Base-by-base conservation (phyloP, 2,113 vertebrate species). In the Oryzias javanicus region DNA sequence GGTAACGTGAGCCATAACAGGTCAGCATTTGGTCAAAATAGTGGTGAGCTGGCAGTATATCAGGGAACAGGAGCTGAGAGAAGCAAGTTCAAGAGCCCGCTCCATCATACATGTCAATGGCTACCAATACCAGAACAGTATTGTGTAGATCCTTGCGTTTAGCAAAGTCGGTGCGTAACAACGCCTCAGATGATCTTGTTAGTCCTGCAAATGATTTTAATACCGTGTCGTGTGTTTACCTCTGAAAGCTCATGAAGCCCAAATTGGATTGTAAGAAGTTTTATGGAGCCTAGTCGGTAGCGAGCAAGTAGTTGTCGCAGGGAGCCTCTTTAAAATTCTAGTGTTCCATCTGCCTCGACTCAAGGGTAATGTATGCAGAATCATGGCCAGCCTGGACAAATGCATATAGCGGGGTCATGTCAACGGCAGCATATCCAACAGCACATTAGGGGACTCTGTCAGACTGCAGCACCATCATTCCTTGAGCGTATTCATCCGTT, bases 361-460 rank as follows among this genome's bases (percentile, higher is more conserved):
- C 85, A 88, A 89, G 86, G 88, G 81, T 90, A 90, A 90, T 90
- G 82, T 79, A 89, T 88, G 86, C 88, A 72, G 76, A 78, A 59
- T 78, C 86, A 86, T 85, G 87, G 72, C 82, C 81, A 60, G 74
- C 47, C 49, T 65, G 84, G 79, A 88, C 87, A 74, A 86, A 89
- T 68, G 81, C 85, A 64, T 83, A 42, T 81, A 86, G 76, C 64
- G 56, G 70, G 88, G 85, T 87, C 88, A 83, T 76, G 72, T 69
- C 83, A 40, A 72, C 72, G 5, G 73, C 80, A 73, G 73, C 77
- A 73, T 75, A 70, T 75, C 63, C 81, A 64, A 49, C 67, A 57
- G 60, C 78, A 76, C 71, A 80, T 87, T 84, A 79, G 46, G 52
- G 50, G 64, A 18, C 59, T 83, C 70, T 73, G 80, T 82, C 77